Evolutionary conservation across 2,797 vertebrate genomes (phyloP), one percentile per base, ranked within the genome.

Genomic region (Sebastes diploproa): DNA sequence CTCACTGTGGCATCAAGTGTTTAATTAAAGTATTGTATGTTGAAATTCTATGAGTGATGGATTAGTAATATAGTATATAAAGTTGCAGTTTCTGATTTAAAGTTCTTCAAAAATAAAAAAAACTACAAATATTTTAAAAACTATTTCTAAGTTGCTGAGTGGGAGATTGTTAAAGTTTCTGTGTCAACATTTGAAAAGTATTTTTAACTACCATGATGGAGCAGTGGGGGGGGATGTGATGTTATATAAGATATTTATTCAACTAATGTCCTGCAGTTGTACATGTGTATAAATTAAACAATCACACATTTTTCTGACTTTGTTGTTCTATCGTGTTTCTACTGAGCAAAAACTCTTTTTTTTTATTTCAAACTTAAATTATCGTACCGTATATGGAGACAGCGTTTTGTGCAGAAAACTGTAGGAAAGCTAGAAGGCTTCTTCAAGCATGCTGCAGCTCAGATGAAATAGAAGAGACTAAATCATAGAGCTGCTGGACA

Each of bases 231-330:
- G 23, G 23, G 74, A 50, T 58, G 56, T 72, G 29, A 79, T 3
- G 3, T 56, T 32, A 25, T 59, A 22, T 56, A 22, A 64, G 18
- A 56, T 92, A 91, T 94, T 92, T 92, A 90, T 92, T 78, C 36
- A 67, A 65, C 59, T 83, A 10, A 81, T 83, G 75, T 83, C 72
- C 59, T 88, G 81, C 83, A 85, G 60, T 52, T 89, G 64, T 88
- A 88, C 76, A 88, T 88, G 71, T 92, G 85, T 90, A 20, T 67
- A 87, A 87, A 93, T 89, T 87, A 91, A 94, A 93, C 61, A 42
- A 42, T 42, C 38, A 42, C 38, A 68, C 18, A 6, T 83, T 87
- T 7, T 83, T 89, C 61, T 88, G 75, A 81, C 16, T 2, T 32
- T 78, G 55, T 7, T 82, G 25, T 81, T 52, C 7, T 70, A 9